Percentiles rank a stretch among this genome's conserved stretches.
These are phyloP conservation scores for Rutpela maculata DNA, from an alignment of 2,888 invertebrate genomes.

Conservation along the genomic window DNA sequence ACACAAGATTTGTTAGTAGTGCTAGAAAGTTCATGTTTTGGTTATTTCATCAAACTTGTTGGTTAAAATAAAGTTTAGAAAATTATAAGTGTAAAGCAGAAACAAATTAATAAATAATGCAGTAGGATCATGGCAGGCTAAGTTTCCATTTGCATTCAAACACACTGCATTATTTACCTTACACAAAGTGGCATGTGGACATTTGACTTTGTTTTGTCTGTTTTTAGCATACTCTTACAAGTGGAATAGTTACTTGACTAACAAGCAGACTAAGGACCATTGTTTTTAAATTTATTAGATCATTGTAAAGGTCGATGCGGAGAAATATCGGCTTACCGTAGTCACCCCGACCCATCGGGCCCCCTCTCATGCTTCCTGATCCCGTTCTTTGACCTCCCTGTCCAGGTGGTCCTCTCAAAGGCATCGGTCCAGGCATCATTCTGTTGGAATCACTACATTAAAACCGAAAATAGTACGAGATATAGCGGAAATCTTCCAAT, in stretches of 20 bases:
- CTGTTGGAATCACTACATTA: conserved; percentile 63
- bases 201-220: conserved; percentile 34
- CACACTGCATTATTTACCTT: conserved; percentile 44
- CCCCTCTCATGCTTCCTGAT: conserved; percentile 78
- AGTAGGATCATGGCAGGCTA: neutral
- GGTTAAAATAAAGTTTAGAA: conserved; percentile 39
- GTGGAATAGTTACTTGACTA: conserved; percentile 74
- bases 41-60: conserved; percentile 35
- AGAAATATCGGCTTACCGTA: conserved; percentile 84
- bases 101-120: conserved; percentile 41
- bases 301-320: conserved; percentile 16
- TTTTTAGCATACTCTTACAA: conserved; percentile 51
- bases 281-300: conserved; percentile 34
- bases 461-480: neutral
- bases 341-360: conserved; percentile 89
- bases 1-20: conserved; percentile 56
- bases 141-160: neutral
- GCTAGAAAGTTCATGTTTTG: conserved; percentile 53
- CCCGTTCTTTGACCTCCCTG: conserved; percentile 69
- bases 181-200: conserved; percentile 50
- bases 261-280: conserved; percentile 69
- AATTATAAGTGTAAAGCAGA: conserved; percentile 45
- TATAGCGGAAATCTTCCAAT: neutral
- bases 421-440: conserved; percentile 81
- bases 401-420: conserved; percentile 77